phyloP scores from a whole-genome alignment of 2,888 invertebrate genomes.

The Lamellibrachia columna region DNA sequence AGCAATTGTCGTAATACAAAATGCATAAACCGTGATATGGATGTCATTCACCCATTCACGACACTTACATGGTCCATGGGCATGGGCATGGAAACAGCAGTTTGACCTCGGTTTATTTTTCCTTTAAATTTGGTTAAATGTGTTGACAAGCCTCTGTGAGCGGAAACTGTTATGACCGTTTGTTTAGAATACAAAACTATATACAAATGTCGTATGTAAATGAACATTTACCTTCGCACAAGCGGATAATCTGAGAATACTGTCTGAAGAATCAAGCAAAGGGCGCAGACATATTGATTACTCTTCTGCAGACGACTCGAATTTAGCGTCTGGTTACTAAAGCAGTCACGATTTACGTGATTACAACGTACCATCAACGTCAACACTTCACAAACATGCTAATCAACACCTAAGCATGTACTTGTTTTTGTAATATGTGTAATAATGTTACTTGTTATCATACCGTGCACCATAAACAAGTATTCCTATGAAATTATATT shows the following conservation, averaged over 20 bases:
- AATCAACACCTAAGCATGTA: background rate
- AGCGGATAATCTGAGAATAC: background rate
- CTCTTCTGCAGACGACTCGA: background rate
- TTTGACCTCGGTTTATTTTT: background rate
- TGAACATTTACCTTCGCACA: background rate
- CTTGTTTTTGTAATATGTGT: background rate
- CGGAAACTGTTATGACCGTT: background rate
- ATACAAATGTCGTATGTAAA: background rate
- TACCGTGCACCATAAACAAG: background rate
- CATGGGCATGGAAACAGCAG: background rate
- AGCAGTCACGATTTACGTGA: background rate
- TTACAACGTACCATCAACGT: background rate
- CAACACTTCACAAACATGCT: background rate
- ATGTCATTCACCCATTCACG: background rate
- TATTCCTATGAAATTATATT: background rate
- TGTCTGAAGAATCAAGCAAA: background rate
- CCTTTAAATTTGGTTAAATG: background rate
- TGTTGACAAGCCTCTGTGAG: background rate
- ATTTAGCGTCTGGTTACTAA: background rate
- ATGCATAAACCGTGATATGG: background rate
- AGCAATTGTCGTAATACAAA: background rate
- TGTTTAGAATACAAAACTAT: background rate
- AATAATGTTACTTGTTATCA: background rate
- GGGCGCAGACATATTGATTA: conserved; percentile 11
- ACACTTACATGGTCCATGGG: background rate